phyloP scores from a whole-genome alignment of 2,888 invertebrate genomes.

The Miltochrista miniata region DNA sequence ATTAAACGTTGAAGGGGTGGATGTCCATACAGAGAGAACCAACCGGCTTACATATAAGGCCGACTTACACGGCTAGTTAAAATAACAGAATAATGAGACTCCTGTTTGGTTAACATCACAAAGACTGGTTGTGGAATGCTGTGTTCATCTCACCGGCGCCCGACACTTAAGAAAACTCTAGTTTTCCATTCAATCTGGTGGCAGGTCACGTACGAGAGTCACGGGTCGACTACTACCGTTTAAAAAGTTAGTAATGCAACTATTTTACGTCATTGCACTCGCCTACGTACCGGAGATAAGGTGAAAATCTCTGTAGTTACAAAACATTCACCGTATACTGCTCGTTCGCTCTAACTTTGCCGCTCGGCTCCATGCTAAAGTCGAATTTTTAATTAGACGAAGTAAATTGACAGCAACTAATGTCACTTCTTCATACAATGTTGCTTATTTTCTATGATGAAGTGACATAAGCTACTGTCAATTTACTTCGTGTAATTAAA shows the following conservation, averaged over 20 bases:
- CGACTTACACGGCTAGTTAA: conserved; percentile 64
- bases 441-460: no score
- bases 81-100: conserved; percentile 77
- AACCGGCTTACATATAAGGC: conserved; percentile 28
- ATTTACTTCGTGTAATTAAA: no score
- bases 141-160: conserved; percentile 71
- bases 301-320: no score
- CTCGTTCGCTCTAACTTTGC: no score
- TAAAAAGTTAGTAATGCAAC: conserved; percentile 45
- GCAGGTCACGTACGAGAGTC: conserved; percentile 58
- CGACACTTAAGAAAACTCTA: conserved; percentile 55
- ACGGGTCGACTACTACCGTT: conserved; percentile 28
- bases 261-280: conserved; percentile 19
- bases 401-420: no score
- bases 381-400: no score
- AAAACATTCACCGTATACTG: no score
- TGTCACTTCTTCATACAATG: no score
- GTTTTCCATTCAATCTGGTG: conserved; percentile 71
- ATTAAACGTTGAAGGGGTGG: conserved; percentile 17
- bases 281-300: conserved; percentile 17
- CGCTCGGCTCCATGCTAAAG: no score
- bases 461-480: no score
- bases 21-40: conserved; percentile 15
- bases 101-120: conserved; percentile 79
- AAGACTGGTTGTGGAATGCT: conserved; percentile 68